phyloP scores from a whole-genome alignment of 2,797 vertebrate genomes.

The Garrulus glandarius region DNA sequence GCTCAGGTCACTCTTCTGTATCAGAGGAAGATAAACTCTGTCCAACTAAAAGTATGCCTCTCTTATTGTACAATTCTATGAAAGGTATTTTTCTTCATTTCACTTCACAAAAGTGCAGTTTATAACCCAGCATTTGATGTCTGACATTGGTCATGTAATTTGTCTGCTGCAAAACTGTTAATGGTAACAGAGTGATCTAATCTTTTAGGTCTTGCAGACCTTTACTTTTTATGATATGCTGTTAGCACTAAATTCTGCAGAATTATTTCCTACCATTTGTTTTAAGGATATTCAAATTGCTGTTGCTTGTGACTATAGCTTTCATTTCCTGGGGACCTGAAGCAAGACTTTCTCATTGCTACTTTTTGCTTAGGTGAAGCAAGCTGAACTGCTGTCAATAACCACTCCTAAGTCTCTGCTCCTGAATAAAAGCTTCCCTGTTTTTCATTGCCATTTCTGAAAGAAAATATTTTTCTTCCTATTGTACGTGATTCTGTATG shows the following conservation, averaged over 20 bases:
- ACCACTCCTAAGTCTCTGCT: neutral
- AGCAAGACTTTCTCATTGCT: neutral
- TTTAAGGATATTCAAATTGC: neutral
- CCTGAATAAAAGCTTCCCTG: neutral
- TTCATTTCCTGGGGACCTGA: neutral
- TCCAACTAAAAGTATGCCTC: neutral
- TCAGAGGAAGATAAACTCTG: neutral
- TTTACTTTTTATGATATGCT: neutral
- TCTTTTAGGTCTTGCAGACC: neutral
- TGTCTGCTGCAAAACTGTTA: conserved; percentile 4
- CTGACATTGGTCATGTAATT: neutral
- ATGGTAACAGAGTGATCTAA: conserved; percentile 1
- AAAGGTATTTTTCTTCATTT: conserved; percentile 1
- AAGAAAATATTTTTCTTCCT: neutral
- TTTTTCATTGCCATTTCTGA: neutral
- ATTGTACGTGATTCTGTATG: neutral
- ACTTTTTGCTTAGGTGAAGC: neutral
- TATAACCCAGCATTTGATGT: neutral
- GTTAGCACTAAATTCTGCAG: neutral
- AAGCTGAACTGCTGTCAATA: neutral
- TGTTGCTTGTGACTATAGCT: neutral
- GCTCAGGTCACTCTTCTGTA: neutral
- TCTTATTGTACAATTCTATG: neutral
- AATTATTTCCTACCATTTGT: conserved; percentile 2
- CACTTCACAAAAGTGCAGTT: neutral